Evolutionary conservation across 2,888 invertebrate genomes (phyloP).

Genomic region (Axea sp.): DNA sequence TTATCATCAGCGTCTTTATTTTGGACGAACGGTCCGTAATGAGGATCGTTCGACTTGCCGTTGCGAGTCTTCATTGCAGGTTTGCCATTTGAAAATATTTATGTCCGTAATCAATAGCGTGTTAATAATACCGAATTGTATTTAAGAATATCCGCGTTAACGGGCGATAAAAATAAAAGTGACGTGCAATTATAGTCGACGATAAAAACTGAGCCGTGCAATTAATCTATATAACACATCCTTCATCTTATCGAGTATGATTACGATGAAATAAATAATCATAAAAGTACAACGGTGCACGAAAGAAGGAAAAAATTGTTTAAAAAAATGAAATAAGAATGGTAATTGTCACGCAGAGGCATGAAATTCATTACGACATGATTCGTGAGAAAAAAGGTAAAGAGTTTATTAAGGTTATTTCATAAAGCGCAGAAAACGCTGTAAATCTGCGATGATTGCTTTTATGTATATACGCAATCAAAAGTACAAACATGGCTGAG

Average conservation of each 20-base stretch:
- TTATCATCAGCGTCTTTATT: too few species aligned
- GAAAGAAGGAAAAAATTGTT: not conserved
- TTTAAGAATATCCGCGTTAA: conserved; percentile 25
- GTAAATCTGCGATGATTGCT: conserved; percentile 57
- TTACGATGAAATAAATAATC: conserved; percentile 30
- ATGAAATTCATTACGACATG: conserved; percentile 57
- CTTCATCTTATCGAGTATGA: conserved; percentile 18
- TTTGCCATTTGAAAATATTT: too few species aligned
- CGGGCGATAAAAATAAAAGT: conserved; percentile 31
- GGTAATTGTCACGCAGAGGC: conserved; percentile 48
- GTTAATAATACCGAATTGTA: conserved; percentile 5
- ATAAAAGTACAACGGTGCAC: conserved; percentile 9
- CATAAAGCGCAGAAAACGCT: conserved; percentile 56
- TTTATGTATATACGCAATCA: conserved; percentile 60
- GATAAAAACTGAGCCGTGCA: conserved; percentile 34
- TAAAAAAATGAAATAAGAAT: conserved; percentile 5
- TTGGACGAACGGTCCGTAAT: too few species aligned
- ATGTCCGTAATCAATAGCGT: too few species aligned
- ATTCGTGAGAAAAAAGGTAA: conserved; percentile 55
- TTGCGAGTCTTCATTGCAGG: too few species aligned
- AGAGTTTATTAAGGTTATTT: conserved; percentile 61
- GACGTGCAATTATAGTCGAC: conserved; percentile 20
- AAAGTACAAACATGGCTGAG: conserved; percentile 61
- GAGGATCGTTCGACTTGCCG: too few species aligned
- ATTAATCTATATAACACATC: conserved; percentile 48